Conservation (phyloP, 2,113 vertebrate genomes). For the Baryphthengus martii region DNA sequence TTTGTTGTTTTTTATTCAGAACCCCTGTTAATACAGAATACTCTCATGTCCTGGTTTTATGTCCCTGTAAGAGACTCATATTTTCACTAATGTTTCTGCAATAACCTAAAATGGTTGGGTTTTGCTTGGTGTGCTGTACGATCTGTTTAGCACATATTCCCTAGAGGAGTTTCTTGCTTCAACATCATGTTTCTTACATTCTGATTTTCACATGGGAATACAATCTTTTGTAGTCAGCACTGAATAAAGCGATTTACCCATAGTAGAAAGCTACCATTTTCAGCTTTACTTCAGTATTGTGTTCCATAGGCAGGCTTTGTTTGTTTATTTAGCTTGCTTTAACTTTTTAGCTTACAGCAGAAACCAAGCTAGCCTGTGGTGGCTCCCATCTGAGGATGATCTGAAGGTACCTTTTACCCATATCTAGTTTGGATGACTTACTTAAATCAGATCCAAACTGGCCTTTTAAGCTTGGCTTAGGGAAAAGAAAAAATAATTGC, state of each 20-base stretch:
- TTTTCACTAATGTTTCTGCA: slow-evolving; percentile 5
- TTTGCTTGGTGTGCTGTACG: slow-evolving; percentile 7
- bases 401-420: background rate
- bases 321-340: background rate
- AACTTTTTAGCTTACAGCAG: background rate
- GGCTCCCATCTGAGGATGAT: background rate
- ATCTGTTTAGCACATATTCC: slow-evolving; percentile 14
- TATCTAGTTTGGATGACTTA: background rate
- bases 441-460: background rate
- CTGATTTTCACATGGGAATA: background rate
- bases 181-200: slow-evolving; percentile 9
- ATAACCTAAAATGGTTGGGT: slow-evolving; percentile 24
- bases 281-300: background rate
- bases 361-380: background rate
- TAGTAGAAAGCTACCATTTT: background rate
- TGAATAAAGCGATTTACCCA: background rate
- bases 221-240: background rate
- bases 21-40: background rate
- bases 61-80: background rate
- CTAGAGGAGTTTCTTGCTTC: slow-evolving; percentile 52
- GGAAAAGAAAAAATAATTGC: background rate
- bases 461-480: background rate
- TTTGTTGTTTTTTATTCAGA: background rate
- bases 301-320: background rate
- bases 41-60: background rate